These are phyloP conservation scores for Theristicus caerulescens DNA, from an alignment of 2,113 vertebrate genomes.

Conservation along the genomic window DNA sequence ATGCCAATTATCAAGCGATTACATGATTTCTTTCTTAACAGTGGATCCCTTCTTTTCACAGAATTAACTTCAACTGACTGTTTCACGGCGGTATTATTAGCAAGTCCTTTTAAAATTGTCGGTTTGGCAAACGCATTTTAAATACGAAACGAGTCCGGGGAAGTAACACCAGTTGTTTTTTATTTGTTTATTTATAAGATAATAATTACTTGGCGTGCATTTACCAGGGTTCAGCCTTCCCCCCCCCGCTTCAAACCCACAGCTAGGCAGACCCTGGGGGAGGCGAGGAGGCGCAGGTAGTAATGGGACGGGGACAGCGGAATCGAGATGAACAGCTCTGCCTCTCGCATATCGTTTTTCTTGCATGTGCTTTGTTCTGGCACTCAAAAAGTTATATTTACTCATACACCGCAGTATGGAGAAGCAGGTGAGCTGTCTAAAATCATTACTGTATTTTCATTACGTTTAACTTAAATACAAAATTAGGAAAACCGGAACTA, in stretches of 20 bases:
- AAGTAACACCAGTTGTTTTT: not conserved
- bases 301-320: too few relatives aligned
- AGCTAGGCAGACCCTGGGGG: fast-evolving
- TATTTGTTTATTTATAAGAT: not conserved
- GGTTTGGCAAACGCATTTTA: not conserved
- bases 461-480: not conserved
- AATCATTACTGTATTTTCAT: not conserved
- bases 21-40: not conserved
- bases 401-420: not conserved
- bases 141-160: not conserved
- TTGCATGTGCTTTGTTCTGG: not conserved
- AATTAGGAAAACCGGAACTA: not conserved
- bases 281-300: too few relatives aligned
- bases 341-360: not conserved
- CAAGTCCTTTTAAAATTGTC: not conserved
- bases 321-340: not conserved
- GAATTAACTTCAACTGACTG: not conserved
- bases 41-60: not conserved
- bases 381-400: not conserved
- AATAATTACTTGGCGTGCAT: not conserved
- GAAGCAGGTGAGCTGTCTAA: not conserved
- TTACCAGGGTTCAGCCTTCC: not conserved
- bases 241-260: not conserved
- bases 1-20: not conserved
- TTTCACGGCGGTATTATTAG: not conserved